A percentile compares a stretch with the other conserved stretches of the same genome.
Conservation (phyloP, 2,888 invertebrate genomes). For the Synergus gifuensis region DNA sequence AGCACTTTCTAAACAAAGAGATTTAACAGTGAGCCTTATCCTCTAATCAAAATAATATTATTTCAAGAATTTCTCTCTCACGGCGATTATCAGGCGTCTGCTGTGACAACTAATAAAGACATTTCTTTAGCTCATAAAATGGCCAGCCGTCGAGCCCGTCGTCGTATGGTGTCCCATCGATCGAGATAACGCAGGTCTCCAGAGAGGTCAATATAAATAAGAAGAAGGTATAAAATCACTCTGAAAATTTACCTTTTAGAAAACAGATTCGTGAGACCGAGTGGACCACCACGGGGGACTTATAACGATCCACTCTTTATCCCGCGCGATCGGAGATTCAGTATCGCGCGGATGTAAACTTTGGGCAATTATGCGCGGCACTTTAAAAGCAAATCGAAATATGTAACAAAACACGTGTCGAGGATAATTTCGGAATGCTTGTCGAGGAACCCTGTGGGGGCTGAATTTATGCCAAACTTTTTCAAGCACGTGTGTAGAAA, state of each 20-base stretch:
- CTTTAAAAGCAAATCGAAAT: slow-evolving; percentile 57
- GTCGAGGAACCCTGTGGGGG: slow-evolving; percentile 48
- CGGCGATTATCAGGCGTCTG: not conserved
- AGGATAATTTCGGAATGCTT: slow-evolving; percentile 65
- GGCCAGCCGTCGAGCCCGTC: not conserved
- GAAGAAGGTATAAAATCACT: slow-evolving; percentile 2
- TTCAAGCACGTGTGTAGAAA: slow-evolving; percentile 54
- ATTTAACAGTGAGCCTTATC: not conserved
- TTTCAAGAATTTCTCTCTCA: slow-evolving; percentile 6
- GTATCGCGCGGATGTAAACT: slow-evolving; percentile 59
- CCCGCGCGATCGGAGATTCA: slow-evolving; percentile 55
- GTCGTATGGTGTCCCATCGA: not conserved
- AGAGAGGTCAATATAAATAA: slow-evolving; percentile 2
- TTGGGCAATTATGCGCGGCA: slow-evolving; percentile 56
- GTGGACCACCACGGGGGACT: slow-evolving; percentile 44
- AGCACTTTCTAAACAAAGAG: not conserved
- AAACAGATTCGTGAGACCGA: slow-evolving; percentile 48
- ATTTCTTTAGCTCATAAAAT: slow-evolving; percentile 18
- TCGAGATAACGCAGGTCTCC: slow-evolving; percentile 43
- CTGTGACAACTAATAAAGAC: slow-evolving; percentile 9
- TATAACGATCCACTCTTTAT: slow-evolving; percentile 51
- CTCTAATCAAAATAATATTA: not conserved
- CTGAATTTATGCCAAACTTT: slow-evolving; percentile 65
- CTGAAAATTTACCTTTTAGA: slow-evolving; percentile 43
- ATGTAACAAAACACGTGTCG: slow-evolving; percentile 66